Evolutionary conservation across 2,888 invertebrate species (phyloP), one percentile per base, ranked within the genome.

Genomic region (Spodoptera exigua): DNA sequence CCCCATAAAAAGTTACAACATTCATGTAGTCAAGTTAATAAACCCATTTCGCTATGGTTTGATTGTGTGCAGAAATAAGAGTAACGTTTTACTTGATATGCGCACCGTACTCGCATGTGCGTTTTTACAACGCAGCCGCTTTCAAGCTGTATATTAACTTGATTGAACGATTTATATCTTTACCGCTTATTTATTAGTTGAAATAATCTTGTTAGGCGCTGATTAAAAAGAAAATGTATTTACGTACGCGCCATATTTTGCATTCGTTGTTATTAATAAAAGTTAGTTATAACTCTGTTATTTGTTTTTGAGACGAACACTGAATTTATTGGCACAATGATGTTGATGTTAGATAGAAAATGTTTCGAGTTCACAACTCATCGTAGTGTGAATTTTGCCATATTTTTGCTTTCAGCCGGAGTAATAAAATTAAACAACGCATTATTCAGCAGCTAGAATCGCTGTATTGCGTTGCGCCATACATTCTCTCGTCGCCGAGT

Each of bases 401-500:
- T 10, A 64, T 58, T 64, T 68, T 68, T 57, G 45, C 17, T 48
- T 61, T 53, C 36, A 59, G 60, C 39, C 11, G 34, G 13, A 62
- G 37, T 40, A 61, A 51, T 66, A 59, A 49, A 53, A 37, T 35
- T 45, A 18, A 27, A 36, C 32, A 56, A 27, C 27, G 49, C 60
- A 49, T 48, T 67, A 67, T 64, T 46, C 59, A 68, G 79, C 77
- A 41, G 70, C 63, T 76, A 73, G 58, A 76, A 59, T 66, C 52
- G 77, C 79, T 77, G 39, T 63, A 53, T 79, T 70, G 59, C 49
- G 58, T 63, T 66, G 60, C 51, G 63, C 56, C 60, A 76, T 57
- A 77, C 77, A 79, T 76, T 77, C 77, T 77, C 77, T 76, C 64
- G 60, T 54, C 64, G 62, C 69, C 70, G 61, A 79, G 59, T 51